A percentile compares a stretch with the other conserved stretches of the same genome.
Evolutionary conservation across 2,113 vertebrate genomes (phyloP).

Genomic region (Poicephalus gulielmi): DNA sequence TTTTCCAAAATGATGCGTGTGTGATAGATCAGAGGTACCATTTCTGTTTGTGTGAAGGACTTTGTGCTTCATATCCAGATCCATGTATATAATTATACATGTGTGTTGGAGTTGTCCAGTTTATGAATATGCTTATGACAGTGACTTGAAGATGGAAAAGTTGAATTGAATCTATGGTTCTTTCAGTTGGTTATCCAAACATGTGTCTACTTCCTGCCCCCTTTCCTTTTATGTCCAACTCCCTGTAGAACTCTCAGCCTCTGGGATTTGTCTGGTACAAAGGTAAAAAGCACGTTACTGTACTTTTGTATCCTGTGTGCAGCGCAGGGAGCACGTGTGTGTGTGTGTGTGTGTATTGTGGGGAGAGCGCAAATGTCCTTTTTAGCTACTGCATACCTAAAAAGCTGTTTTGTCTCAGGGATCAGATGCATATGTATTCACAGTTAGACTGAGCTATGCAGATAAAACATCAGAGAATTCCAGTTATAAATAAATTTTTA

Average conservation of each 20-base stretch:
- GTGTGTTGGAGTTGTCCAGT: background rate
- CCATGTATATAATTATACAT: background rate
- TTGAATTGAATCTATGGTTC: background rate
- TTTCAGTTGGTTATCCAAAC: background rate
- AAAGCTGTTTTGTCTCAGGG: background rate
- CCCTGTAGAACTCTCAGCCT: background rate
- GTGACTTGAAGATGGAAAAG: background rate
- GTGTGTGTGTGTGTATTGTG: background rate
- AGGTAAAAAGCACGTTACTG: background rate
- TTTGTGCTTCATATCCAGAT: background rate
- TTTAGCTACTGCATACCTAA: background rate
- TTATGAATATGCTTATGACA: background rate
- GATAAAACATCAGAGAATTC: background rate
- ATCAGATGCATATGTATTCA: background rate
- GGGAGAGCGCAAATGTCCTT: background rate
- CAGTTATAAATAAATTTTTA: background rate
- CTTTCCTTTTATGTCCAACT: background rate
- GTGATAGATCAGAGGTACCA: background rate
- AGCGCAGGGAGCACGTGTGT: no score
- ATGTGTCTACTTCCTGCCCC: accelerated
- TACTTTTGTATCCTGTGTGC: accelerated
- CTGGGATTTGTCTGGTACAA: background rate
- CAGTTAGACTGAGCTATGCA: background rate
- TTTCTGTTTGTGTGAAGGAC: background rate
- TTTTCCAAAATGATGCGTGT: background rate